Base-by-base conservation (phyloP, 2,797 vertebrate species). In the Sebastes cheni region DNA sequence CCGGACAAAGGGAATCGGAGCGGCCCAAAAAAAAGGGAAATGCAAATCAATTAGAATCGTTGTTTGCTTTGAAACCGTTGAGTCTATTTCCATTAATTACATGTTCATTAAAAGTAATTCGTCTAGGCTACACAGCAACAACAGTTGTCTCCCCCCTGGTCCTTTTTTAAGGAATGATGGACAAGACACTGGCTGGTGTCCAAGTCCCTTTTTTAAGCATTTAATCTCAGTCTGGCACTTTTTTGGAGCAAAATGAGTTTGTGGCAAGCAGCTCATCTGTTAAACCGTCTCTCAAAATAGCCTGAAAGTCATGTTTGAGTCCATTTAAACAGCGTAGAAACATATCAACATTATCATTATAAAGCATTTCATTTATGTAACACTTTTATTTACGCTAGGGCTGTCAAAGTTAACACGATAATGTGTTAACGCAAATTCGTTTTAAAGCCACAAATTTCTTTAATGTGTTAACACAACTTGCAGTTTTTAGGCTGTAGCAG, bases 81-180 rank as follows among this genome's bases (percentile, higher is more conserved):
- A 97, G 96, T 98, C 97, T 97, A 98, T 98, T 96, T 97, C 96
- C 97, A 97, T 97, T 97, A 99, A 99, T 99, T 98, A 98, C 97
- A 97, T 96, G 96, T 98, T 98, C 98, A 99, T 99, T 99, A 99
- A 97, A 98, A 96, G 96, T 98, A 97, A 99, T 99, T 98, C 95
- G 97, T 96, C 96, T 93, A 94, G 95, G 95, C 89, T 95, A 93
- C 95, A 89, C 91, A 96, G 96, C 93, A 96, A 97, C 97, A 98
- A 97, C 97, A 96, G 97, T 97, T 95, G 96, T 96, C 92, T 93
- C 96, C 95, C 94, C 92, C 94, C 39, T 71, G 94, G 93, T 75
- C 71, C 60, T 64, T 68, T 80, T 83, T 81, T 59, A 74, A 77
- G 54, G 23, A 74, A 46, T 85, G 84, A 91, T 80, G 87, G 88